Base-by-base conservation (phyloP, 2,113 vertebrate genomes). In the Mastomys natalensis region DNA sequence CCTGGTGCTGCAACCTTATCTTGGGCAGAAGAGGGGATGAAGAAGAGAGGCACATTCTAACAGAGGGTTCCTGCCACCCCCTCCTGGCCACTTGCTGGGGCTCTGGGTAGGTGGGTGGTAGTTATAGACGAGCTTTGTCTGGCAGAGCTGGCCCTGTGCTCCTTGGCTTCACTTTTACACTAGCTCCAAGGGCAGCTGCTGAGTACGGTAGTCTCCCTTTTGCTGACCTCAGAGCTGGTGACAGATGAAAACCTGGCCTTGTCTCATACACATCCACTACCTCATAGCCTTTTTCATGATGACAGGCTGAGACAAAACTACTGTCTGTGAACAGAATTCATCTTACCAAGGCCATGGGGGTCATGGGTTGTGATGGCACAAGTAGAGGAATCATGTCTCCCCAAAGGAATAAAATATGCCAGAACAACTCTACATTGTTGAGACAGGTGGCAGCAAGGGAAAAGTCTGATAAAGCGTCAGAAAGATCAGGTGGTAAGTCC, bases 191-290 rank as follows among this genome's bases (percentile, higher is more conserved):
- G 89, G 40, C 22, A 94, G 66, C 88, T 85, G 60, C 85, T 92
- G 26, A 55, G 70, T 72, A 90, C 58, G 70, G 90, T 81, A 80
- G 48, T 55, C 31, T 93, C n/a, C 81, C 37, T 45, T 95, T 92
- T 94, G 70, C 76, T 92, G 88, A 92, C 58, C 40, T 95, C 76
- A 90, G 40, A 89, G 43, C 87, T 19, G 0, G 26, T 76, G 53
- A 58, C 15, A 1, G 2, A 66, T 43, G 51, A 84, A n/a, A 0
- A 0, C 37, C 73, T 85, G 78, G 89, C n/a, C 37, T 80, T 87
- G 94, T 43, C 72, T 85, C 62, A 45, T 12, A 19, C 43, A 70
- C 55, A 29, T 22, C 74, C 6, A 12, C 34, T 58, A n/a, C 70
- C 29, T 1, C 0, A 31, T 87, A 53, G 62, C 55, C 68, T 95